Percentiles rank a stretch among this genome's conserved stretches.
Conservation (phyloP, 92 coral and sea anemone species). For the Chrysogorgia sp. region DNA sequence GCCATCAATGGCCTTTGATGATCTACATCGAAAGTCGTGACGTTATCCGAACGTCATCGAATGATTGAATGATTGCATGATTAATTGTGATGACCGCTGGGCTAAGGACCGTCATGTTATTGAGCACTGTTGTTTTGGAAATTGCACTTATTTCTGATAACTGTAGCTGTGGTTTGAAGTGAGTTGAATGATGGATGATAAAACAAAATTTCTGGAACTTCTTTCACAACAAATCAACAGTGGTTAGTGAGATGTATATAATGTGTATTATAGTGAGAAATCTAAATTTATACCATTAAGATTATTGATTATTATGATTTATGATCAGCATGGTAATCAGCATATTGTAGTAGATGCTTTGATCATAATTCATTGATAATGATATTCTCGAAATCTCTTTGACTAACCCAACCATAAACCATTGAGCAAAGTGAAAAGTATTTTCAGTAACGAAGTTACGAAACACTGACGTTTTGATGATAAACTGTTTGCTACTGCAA, state of each 20-base stretch:
- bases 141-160: neutral
- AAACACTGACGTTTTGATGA: no score
- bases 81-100: conserved; percentile 40
- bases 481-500: no score
- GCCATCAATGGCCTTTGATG: conserved; percentile 39
- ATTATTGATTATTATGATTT: no score
- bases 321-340: no score
- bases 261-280: no score
- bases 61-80: conserved; percentile 45
- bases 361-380: no score
- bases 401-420: no score
- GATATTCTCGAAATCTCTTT: no score
- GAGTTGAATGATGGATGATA: neutral
- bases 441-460: no score
- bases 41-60: conserved; percentile 36
- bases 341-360: no score
- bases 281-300: no score
- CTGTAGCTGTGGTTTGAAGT: neutral
- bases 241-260: conserved; percentile 25
- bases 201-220: conserved; percentile 13
- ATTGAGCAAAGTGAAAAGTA: no score
- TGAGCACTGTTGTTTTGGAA: neutral
- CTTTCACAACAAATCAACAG: conserved; percentile 28
- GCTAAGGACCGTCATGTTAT: neutral
- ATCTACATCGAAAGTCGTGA: conserved; percentile 20